A percentile compares a stretch with the other conserved stretches of the same genome.
Conservation (phyloP, 2,888 invertebrate species). For the Orthonevra nobilis region DNA sequence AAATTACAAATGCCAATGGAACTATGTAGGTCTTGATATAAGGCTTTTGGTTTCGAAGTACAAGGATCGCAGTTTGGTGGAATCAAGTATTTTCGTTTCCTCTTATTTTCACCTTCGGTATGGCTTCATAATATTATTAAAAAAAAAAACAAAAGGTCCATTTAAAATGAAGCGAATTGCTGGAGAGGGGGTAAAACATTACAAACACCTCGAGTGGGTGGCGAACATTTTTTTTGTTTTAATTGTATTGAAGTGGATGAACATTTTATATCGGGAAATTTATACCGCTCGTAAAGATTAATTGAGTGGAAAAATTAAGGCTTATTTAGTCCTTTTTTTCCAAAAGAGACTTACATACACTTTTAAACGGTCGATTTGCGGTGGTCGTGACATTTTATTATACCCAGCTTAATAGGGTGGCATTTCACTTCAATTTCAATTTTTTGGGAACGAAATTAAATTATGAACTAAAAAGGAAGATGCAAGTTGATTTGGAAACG, state of each 20-base stretch:
- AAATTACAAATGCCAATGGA: slow-evolving; percentile 33
- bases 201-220: too few relatives aligned
- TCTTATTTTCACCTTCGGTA: neutral
- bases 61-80: slow-evolving; percentile 1
- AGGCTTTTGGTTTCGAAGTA: slow-evolving; percentile 18
- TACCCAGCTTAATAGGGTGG: neutral
- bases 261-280: slow-evolving; percentile 73
- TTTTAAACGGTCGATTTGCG: neutral
- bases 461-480: too few relatives aligned
- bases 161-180: too few relatives aligned
- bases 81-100: too few relatives aligned
- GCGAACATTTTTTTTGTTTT: slow-evolving; percentile 19
- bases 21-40: neutral
- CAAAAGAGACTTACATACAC: too few relatives aligned
- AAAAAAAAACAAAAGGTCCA: neutral
- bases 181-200: too few relatives aligned
- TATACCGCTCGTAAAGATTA: slow-evolving; percentile 78
- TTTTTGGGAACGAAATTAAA: too few relatives aligned
- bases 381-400: neutral
- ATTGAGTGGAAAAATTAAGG: slow-evolving; percentile 77
- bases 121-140: neutral
- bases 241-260: slow-evolving; percentile 19
- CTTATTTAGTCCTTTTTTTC: slow-evolving; percentile 44
- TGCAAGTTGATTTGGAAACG: too few relatives aligned
- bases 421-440: too few relatives aligned